Evolutionary conservation across 2,888 invertebrate species (phyloP).

Genomic region (Lasius fuliginosus): DNA sequence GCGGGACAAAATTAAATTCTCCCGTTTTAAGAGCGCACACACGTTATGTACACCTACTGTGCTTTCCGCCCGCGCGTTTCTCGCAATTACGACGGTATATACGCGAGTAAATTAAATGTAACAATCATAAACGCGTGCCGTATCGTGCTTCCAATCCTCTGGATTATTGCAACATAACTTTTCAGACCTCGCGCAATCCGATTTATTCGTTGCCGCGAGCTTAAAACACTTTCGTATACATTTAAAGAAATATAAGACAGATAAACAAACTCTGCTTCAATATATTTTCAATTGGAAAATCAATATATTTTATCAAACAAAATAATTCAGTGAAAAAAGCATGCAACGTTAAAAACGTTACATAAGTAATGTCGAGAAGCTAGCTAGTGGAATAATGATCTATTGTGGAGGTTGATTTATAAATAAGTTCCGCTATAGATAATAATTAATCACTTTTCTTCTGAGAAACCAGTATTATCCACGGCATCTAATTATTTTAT

Average conservation of each 20-base stretch:
- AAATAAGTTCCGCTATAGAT: too few species aligned
- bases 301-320: not conserved
- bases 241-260: not conserved
- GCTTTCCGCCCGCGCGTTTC: slow-evolving; percentile 32
- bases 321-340: not conserved
- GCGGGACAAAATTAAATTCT: slow-evolving; percentile 49
- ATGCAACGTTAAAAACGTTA: not conserved
- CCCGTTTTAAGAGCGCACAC: slow-evolving; percentile 40
- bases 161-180: slow-evolving; percentile 11
- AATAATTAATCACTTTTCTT: too few species aligned
- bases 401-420: too few species aligned
- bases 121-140: slow-evolving; percentile 33
- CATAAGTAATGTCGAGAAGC: too few species aligned
- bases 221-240: not conserved
- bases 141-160: slow-evolving; percentile 21
- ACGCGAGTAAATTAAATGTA: slow-evolving; percentile 52
- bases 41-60: slow-evolving; percentile 32
- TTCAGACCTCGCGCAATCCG: not conserved
- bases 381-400: not conserved
- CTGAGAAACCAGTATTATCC: too few species aligned
- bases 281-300: not conserved
- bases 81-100: slow-evolving; percentile 15
- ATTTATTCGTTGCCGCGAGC: not conserved
- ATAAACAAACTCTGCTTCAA: not conserved
- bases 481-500: too few species aligned